These are phyloP conservation scores for Drosophila nr. perissopoda DNA, from an alignment of 2,888 invertebrate genomes.

Conservation along the genomic window DNA sequence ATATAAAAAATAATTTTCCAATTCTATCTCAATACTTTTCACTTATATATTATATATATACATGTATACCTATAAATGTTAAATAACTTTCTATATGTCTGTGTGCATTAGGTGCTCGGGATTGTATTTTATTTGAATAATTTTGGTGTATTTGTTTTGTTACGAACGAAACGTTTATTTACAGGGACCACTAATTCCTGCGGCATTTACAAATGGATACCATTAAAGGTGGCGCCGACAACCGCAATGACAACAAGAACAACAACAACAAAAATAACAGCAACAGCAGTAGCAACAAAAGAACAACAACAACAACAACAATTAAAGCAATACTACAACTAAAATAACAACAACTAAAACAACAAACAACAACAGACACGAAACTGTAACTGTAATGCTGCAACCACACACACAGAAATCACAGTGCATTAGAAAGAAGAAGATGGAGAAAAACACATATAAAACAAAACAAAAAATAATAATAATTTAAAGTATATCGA, in stretches of 20 bases:
- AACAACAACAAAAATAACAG: slow-evolving; percentile 45
- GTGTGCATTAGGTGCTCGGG: slow-evolving; percentile 68
- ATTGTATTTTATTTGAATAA: slow-evolving; percentile 72
- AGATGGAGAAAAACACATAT: slow-evolving; percentile 21
- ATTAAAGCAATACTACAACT: slow-evolving; percentile 54
- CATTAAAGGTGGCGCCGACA: slow-evolving; percentile 87
- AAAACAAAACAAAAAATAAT: slow-evolving; percentile 36
- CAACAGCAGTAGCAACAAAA: slow-evolving; percentile 26
- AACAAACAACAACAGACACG: slow-evolving; percentile 46
- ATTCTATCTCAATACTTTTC: slow-evolving; percentile 57
- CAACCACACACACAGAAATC: slow-evolving; percentile 45
- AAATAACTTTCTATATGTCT: slow-evolving; percentile 56
- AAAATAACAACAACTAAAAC: slow-evolving; percentile 45
- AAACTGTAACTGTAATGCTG: slow-evolving; percentile 61
- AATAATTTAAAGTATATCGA: slow-evolving; percentile 50
- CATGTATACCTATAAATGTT: slow-evolving; percentile 49
- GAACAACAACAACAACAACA: slow-evolving; percentile 42
- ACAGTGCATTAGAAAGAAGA: slow-evolving; percentile 5
- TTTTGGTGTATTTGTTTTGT: slow-evolving; percentile 71
- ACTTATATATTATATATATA: slow-evolving; percentile 43
- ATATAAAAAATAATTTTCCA: slow-evolving; percentile 40
- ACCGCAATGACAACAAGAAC: slow-evolving; percentile 76
- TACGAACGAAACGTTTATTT: slow-evolving; percentile 74
- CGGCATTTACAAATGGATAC: slow-evolving; percentile 99
- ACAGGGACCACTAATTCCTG: slow-evolving; percentile 98